Conservation (phyloP, 2,113 vertebrate genomes). For the Crypturellus undulatus region DNA sequence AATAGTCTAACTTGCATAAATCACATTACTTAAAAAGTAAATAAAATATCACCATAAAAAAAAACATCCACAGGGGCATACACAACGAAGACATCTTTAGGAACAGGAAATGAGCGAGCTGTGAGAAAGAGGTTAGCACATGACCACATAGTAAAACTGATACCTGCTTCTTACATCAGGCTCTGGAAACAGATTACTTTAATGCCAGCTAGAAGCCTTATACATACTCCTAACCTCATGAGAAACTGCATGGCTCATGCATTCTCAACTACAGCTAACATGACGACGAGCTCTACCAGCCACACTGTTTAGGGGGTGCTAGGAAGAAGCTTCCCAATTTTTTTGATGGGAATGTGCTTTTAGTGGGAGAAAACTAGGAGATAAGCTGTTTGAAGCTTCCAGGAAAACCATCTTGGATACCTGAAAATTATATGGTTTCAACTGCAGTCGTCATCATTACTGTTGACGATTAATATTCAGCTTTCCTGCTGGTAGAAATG, state of each 20-base stretch:
- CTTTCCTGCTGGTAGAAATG: neutral
- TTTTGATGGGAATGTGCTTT: neutral
- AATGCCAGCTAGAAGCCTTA: neutral
- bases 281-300: neutral
- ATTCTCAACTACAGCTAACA: neutral
- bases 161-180: neutral
- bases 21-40: neutral
- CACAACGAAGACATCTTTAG: neutral
- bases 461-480: neutral
- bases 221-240: neutral
- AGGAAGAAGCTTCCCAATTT: neutral
- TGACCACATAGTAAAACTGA: neutral
- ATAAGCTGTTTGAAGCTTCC: neutral
- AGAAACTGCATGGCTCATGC: neutral
- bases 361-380: neutral
- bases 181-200: neutral
- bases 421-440: neutral
- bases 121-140: neutral
- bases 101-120: neutral
- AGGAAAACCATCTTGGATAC: neutral
- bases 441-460: too few species aligned
- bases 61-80: too few species aligned
- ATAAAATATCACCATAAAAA: neutral
- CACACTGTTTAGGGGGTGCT: neutral
- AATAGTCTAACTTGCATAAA: neutral